Percentiles rank a stretch among this genome's conserved stretches.
These are phyloP conservation scores for Bombus polaris DNA, from an alignment of 1,140 invertebrate species.

Conservation along the genomic window DNA sequence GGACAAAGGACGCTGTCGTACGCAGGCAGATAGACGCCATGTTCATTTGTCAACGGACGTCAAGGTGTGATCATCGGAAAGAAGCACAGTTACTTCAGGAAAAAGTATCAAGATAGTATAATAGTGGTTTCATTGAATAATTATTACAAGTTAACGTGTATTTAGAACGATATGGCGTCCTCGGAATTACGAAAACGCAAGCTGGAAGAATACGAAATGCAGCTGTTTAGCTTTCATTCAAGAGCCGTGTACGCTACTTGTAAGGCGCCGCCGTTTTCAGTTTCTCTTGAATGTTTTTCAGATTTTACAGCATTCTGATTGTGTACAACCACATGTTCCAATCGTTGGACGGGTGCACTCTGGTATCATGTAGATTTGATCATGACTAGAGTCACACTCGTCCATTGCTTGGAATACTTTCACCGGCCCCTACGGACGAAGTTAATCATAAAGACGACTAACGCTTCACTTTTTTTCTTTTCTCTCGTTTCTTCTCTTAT, in stretches of 20 bases:
- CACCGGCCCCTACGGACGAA: slow-evolving; percentile 37
- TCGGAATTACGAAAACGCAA: slow-evolving; percentile 67
- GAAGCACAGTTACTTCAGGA: slow-evolving; percentile 15
- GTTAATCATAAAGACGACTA: slow-evolving; percentile 39
- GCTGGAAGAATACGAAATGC: slow-evolving; percentile 79
- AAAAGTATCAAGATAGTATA: slow-evolving; percentile 33
- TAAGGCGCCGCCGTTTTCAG: slow-evolving; percentile 70
- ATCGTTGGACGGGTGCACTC: slow-evolving; percentile 76
- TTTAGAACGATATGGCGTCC: slow-evolving; percentile 54
- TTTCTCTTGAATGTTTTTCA: slow-evolving; percentile 60
- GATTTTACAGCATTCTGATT: slow-evolving; percentile 38
- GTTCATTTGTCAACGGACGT: slow-evolving; percentile 75
- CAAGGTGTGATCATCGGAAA: slow-evolving; percentile 58
- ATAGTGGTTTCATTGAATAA: slow-evolving; percentile 11
- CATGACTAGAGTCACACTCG: slow-evolving; percentile 82
- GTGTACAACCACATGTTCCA: slow-evolving; percentile 48
- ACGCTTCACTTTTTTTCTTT: slow-evolving; percentile 33
- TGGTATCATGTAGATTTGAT: slow-evolving; percentile 77
- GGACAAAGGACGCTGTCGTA: slow-evolving; percentile 70
- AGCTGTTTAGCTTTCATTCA: slow-evolving; percentile 77
- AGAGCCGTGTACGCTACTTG: slow-evolving; percentile 71
- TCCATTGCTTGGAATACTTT: slow-evolving; percentile 74
- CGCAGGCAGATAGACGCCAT: slow-evolving; percentile 70
- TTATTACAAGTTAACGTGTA: slow-evolving; percentile 13
- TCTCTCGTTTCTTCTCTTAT: not conserved